phyloP scores from a whole-genome alignment of 2,888 invertebrate species.

The Lagria hirta region DNA sequence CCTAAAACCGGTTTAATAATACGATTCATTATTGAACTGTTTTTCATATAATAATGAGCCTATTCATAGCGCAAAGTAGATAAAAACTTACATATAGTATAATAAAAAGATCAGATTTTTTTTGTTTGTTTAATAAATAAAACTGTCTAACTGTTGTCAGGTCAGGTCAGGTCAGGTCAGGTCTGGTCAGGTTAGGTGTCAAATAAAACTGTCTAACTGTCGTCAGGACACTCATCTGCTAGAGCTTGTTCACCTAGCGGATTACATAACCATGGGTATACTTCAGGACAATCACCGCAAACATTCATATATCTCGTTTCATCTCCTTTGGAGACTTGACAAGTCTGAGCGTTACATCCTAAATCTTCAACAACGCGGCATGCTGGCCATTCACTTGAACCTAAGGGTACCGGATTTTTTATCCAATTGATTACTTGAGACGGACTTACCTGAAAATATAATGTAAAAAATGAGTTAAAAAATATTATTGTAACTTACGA shows the following conservation, averaged over 20 bases:
- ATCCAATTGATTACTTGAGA: conserved; percentile 61
- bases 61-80: too few species aligned
- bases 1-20: too few species aligned
- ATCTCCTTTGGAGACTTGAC: conserved; percentile 37
- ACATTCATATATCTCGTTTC: conserved; percentile 56
- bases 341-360: conserved; percentile 29
- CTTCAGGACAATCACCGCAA: conserved; percentile 57
- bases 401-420: conserved; percentile 56
- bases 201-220: too few species aligned
- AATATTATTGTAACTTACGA: conserved; percentile 57
- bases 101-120: too few species aligned
- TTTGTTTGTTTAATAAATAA: too few species aligned
- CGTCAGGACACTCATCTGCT: too few species aligned
- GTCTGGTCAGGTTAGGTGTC: too few species aligned
- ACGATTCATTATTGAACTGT: too few species aligned
- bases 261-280: conserved; percentile 62
- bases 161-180: too few species aligned
- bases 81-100: too few species aligned
- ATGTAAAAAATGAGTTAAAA: conserved; percentile 2
- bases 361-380: conserved; percentile 32
- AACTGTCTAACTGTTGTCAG: too few species aligned
- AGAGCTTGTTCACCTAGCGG: conserved; percentile 57
- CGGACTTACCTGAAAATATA: conserved; percentile 50
- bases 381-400: conserved; percentile 44
- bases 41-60: too few species aligned